Evolutionary conservation across 2,113 vertebrate species (phyloP).

Genomic region (Gopherus flavomarginatus): DNA sequence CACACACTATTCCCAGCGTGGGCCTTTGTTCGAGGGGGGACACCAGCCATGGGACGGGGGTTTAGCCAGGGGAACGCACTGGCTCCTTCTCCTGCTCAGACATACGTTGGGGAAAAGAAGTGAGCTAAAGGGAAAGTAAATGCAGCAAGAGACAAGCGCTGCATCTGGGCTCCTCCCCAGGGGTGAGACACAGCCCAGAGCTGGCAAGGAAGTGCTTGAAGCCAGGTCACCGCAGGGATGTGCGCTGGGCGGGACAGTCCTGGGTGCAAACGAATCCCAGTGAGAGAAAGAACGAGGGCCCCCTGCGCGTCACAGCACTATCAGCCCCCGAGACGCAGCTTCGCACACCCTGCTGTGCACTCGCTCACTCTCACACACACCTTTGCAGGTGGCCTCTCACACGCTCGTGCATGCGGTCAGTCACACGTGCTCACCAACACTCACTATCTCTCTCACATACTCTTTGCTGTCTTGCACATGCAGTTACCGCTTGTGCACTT

Average conservation of each 20-base stretch:
- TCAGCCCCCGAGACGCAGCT: background rate
- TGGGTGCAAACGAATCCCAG: background rate
- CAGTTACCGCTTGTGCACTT: background rate
- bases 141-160: background rate
- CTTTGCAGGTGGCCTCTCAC: background rate
- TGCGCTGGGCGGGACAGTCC: background rate
- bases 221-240: background rate
- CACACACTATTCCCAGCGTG: background rate
- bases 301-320: background rate
- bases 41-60: background rate
- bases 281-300: no score
- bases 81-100: no score
- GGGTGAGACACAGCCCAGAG: background rate
- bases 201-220: background rate
- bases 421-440: background rate
- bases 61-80: background rate
- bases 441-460: background rate
- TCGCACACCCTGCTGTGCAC: background rate
- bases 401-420: background rate
- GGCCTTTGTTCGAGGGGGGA: background rate
- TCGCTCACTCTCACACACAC: background rate
- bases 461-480: background rate
- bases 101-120: background rate
- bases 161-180: background rate
- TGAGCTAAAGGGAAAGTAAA: background rate